phyloP scores from a whole-genome alignment of 2,797 vertebrate genomes.

The Notoglanidium macrostoma region DNA sequence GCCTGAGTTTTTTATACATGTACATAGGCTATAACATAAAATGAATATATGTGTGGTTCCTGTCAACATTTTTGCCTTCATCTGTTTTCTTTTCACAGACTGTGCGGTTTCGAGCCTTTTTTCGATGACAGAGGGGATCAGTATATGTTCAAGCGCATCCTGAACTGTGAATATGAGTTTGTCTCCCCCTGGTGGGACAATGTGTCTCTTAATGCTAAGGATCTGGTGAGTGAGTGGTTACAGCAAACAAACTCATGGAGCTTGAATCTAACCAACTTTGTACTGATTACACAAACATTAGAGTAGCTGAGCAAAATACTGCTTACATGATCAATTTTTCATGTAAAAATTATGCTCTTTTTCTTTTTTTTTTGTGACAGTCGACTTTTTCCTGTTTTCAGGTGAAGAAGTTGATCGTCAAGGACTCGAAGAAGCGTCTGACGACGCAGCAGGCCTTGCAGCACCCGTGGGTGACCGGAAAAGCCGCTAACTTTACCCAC shows the following conservation, averaged over 20 bases:
- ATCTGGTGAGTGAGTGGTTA: conserved; percentile 77
- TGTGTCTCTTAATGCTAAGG: conserved; percentile 87
- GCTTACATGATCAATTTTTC: background rate
- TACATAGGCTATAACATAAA: background rate
- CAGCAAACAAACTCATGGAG: background rate
- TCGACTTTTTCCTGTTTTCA: conserved; percentile 55
- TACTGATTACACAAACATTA: background rate
- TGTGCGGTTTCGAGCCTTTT: conserved; percentile 89
- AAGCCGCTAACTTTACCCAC: conserved; percentile 85
- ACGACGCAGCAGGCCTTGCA: conserved; percentile 85
- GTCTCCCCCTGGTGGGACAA: conserved; percentile 93
- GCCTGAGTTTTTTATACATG: too few relatives aligned
- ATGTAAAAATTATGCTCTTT: background rate
- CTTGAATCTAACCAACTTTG: background rate
- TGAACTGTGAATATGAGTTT: conserved; percentile 90
- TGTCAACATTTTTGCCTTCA: background rate
- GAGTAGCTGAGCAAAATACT: background rate
- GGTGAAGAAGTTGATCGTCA: conserved; percentile 86
- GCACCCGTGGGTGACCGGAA: conserved; percentile 87
- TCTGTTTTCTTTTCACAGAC: conserved; percentile 64
- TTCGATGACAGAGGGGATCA: conserved; percentile 82
- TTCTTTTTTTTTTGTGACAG: background rate
- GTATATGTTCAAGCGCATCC: conserved; percentile 85
- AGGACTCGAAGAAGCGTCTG: conserved; percentile 86
- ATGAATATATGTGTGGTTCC: background rate